These are phyloP conservation scores for Todiramphus saurophagus DNA, from an alignment of 2,113 vertebrate genomes.

Conservation along the genomic window DNA sequence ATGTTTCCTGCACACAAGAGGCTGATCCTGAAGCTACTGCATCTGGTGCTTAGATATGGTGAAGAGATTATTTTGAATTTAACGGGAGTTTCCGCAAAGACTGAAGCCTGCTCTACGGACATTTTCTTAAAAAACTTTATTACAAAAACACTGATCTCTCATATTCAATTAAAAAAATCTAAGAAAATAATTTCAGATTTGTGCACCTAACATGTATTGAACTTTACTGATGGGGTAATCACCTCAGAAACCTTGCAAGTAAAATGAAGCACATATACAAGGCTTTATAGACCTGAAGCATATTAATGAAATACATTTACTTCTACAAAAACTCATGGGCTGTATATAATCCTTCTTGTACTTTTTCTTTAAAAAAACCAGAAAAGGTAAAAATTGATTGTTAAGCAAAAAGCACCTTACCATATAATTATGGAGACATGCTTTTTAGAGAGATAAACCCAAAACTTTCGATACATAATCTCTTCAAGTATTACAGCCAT, in stretches of 20 bases:
- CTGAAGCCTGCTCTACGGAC: background rate
- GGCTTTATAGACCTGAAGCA: background rate
- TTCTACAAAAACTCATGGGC: background rate
- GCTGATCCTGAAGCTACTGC: background rate
- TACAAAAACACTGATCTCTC: background rate
- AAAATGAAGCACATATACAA: rapidly evolving
- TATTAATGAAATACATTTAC: background rate
- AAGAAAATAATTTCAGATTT: background rate
- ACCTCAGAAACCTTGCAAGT: background rate
- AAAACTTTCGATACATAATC: background rate
- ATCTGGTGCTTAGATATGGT: background rate
- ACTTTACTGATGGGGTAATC: background rate
- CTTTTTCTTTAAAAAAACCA: background rate
- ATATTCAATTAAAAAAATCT: background rate
- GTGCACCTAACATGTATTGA: background rate
- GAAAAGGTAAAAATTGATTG: background rate
- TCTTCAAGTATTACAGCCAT: background rate
- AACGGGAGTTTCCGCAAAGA: background rate
- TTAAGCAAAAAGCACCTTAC: background rate
- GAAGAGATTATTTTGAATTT: background rate
- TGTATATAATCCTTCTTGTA: background rate
- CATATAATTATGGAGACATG: background rate
- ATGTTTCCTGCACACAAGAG: background rate
- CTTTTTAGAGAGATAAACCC: background rate
- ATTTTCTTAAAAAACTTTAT: background rate